Conservation (phyloP, 2,113 vertebrate genomes). For the human (Homo sapiens) region GRCh38 chr7:96265001-96265500, state of each 20-base stretch:
- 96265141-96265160: not conserved
- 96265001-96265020: not conserved
- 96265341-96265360: not conserved
- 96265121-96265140: not conserved
- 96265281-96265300: not conserved
- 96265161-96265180: not conserved
- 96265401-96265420: not conserved
- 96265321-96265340: slow-evolving; percentile 14
- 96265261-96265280: not conserved
- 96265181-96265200: not conserved
- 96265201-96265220: not conserved
- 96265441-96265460: not conserved
- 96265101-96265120: not conserved
- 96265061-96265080: not conserved
- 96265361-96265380: not conserved
- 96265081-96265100: not conserved
- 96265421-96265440: not conserved
- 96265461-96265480: not conserved
- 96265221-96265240: not conserved
- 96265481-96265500: not conserved
- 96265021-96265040: not conserved
- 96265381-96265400: not conserved
- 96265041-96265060: not conserved
- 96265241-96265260: not conserved
- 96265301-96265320: not conserved